Conservation (phyloP, 2,113 vertebrate species). For the Hypanus sabinus region DNA sequence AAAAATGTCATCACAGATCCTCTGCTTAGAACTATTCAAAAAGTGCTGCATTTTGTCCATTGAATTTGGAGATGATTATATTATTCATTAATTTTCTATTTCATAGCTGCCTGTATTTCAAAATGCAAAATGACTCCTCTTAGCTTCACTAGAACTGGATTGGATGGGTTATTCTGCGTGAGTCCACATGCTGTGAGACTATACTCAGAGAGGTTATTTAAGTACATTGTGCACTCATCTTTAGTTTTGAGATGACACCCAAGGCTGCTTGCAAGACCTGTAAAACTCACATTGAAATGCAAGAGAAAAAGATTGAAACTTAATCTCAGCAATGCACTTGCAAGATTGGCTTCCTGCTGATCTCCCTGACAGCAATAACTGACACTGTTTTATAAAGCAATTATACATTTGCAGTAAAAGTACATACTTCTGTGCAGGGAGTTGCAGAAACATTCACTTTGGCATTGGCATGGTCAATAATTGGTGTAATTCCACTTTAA, state of each 20-base stretch:
- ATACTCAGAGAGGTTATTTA: not conserved
- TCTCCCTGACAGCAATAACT: not conserved
- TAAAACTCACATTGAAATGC: not conserved
- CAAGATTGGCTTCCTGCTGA: not conserved
- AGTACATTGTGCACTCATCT: not conserved
- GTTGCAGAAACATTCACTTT: not conserved
- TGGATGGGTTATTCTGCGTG: not conserved
- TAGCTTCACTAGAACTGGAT: not conserved
- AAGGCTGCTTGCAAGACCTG: not conserved
- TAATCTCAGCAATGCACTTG: not conserved
- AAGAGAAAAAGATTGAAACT: not conserved
- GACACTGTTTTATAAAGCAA: not conserved
- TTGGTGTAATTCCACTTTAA: constrained; percentile 6
- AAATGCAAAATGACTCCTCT: not conserved
- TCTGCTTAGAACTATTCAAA: not conserved
- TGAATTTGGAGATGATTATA: not conserved
- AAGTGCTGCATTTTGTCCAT: not conserved
- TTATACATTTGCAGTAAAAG: not conserved
- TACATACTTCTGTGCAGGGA: not conserved
- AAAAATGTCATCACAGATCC: not conserved
- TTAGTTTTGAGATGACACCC: not conserved
- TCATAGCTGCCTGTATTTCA: not conserved
- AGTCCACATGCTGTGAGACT: not conserved
- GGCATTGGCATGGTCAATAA: not conserved
- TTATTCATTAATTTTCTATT: not conserved